phyloP scores from a whole-genome alignment of 1,140 invertebrate species.

The Drosophila equinoxialis region DNA sequence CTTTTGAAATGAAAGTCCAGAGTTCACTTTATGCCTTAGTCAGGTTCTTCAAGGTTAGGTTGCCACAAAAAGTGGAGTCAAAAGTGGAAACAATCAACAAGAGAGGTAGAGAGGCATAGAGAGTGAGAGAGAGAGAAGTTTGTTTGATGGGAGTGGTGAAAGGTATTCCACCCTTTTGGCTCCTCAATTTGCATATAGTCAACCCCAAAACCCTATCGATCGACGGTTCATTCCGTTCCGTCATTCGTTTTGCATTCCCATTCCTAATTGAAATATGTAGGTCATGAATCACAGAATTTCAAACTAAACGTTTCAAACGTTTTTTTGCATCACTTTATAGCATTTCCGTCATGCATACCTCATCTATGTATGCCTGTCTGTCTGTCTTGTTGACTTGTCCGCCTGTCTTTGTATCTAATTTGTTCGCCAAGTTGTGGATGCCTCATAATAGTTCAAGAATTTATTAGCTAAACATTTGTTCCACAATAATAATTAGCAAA shows the following conservation, averaged over 20 bases:
- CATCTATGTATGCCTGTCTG: background rate
- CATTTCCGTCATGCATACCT: constrained; percentile 1
- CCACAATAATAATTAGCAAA: constrained; percentile 8
- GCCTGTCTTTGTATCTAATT: background rate
- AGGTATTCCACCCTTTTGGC: background rate
- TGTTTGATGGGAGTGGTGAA: background rate
- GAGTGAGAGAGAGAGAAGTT: background rate
- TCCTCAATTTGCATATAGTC: constrained; percentile 8
- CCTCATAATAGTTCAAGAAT: constrained; percentile 1
- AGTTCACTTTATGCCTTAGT: constrained; percentile 15
- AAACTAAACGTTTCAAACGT: background rate
- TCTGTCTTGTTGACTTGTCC: background rate
- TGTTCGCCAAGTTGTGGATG: constrained; percentile 4
- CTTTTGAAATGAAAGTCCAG: constrained; percentile 6
- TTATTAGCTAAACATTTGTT: constrained; percentile 14
- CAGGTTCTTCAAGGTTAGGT: constrained; percentile 35
- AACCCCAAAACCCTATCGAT: background rate
- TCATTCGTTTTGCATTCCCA: background rate
- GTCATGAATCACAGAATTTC: constrained; percentile 4
- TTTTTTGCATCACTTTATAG: constrained; percentile 5
- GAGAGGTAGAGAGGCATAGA: background rate
- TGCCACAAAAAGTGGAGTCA: background rate
- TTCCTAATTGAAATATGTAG: background rate
- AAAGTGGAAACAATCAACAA: background rate
- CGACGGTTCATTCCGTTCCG: background rate